A percentile compares a stretch with the other conserved stretches of the same genome.
phyloP scores from a whole-genome alignment of 2,113 vertebrate species.

The Arenaria interpres region DNA sequence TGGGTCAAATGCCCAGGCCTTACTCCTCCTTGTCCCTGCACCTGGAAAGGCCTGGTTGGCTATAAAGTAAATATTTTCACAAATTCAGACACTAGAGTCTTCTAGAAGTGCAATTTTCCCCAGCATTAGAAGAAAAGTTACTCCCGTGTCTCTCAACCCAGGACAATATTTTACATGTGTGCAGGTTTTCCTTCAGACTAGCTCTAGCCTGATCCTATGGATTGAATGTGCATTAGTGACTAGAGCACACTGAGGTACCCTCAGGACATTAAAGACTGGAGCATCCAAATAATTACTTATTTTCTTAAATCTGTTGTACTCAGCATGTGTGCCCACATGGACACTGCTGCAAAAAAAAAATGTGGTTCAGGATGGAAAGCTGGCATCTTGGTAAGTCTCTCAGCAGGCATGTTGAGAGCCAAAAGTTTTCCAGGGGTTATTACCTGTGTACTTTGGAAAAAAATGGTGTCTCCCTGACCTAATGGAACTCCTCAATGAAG shows the following conservation, averaged over 20 bases:
- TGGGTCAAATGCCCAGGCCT: too few species aligned
- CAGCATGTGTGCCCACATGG: accelerated
- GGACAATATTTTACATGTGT: background rate
- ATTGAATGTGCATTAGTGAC: background rate
- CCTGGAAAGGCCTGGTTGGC: too few species aligned
- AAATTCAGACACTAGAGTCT: too few species aligned
- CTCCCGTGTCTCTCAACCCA: too few species aligned
- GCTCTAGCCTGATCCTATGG: background rate
- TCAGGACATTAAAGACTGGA: background rate
- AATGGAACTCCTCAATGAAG: background rate
- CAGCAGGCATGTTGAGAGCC: background rate
- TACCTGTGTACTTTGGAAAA: background rate
- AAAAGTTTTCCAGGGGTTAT: background rate
- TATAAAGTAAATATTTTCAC: too few species aligned
- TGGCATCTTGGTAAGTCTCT: background rate
- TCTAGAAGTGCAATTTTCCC: too few species aligned
- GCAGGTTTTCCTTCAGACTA: background rate
- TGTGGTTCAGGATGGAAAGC: background rate
- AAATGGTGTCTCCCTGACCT: background rate
- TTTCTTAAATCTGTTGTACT: background rate
- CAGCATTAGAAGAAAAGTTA: too few species aligned
- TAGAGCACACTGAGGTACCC: background rate
- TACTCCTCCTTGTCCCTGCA: too few species aligned
- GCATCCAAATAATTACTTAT: background rate
- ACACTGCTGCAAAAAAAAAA: accelerated